Percentiles rank a stretch among this genome's conserved stretches.
These are phyloP conservation scores for Harpalus rubripes DNA, from an alignment of 2,888 invertebrate genomes.

Conservation along the genomic window DNA sequence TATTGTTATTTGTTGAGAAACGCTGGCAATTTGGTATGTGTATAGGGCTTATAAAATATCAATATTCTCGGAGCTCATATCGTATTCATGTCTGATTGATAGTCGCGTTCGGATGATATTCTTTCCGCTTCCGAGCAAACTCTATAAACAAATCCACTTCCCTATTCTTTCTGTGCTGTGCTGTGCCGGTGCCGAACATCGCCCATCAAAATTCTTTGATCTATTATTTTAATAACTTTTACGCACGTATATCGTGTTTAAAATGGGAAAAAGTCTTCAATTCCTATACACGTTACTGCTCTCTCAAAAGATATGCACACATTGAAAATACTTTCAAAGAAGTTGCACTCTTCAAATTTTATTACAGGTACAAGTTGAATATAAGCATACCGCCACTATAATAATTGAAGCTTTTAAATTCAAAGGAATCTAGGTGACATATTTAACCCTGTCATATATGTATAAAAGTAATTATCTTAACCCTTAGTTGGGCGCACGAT, in stretches of 20 bases:
- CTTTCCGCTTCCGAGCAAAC: slow-evolving; percentile 60
- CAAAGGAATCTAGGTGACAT: too few species aligned
- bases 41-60: slow-evolving; percentile 55
- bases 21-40: too few species aligned
- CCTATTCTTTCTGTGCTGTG: slow-evolving; percentile 61
- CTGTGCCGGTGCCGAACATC: neutral
- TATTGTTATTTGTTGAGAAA: neutral
- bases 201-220: slow-evolving; percentile 46
- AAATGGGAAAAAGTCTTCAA: slow-evolving; percentile 14
- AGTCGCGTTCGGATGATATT: slow-evolving; percentile 47
- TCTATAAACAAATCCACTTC: slow-evolving; percentile 64
- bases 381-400: too few species aligned
- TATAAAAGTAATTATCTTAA: too few species aligned
- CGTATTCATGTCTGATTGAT: slow-evolving; percentile 65
- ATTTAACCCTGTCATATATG: too few species aligned
- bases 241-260: slow-evolving; percentile 13
- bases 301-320: too few species aligned
- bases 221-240: slow-evolving; percentile 59
- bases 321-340: too few species aligned
- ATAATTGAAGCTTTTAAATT: too few species aligned
- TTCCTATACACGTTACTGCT: too few species aligned
- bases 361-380: too few species aligned
- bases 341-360: too few species aligned
- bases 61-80: slow-evolving; percentile 62
- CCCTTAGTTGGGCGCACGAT: too few species aligned